Conservation (phyloP, 2,113 vertebrate species). For the Nymphicus hollandicus region DNA sequence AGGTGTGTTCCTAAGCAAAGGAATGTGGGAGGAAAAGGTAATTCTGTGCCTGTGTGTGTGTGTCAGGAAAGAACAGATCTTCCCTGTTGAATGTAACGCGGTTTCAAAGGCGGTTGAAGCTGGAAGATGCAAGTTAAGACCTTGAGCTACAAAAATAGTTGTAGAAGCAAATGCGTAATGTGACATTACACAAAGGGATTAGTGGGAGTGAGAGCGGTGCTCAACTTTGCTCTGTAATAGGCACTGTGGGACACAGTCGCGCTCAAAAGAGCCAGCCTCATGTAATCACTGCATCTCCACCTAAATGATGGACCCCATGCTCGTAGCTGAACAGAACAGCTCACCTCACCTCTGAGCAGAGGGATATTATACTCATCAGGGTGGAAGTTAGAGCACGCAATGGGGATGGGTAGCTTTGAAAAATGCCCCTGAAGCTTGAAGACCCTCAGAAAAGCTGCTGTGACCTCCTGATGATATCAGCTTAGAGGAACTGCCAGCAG, state of each 20-base stretch:
- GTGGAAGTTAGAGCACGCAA: background rate
- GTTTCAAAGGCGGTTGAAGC: background rate
- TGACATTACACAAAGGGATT: background rate
- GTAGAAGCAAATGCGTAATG: background rate
- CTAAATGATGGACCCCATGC: background rate
- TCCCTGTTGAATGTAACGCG: background rate
- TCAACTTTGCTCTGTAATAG: background rate
- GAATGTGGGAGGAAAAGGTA: background rate
- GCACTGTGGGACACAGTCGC: background rate
- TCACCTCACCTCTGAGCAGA: background rate
- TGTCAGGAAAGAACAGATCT: background rate
- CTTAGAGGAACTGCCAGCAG: background rate
- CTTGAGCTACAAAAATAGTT: background rate
- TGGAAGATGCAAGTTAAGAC: background rate
- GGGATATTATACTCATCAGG: background rate
- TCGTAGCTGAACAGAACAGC: background rate
- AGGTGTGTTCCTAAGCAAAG: background rate
- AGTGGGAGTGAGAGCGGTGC: background rate
- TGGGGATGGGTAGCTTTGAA: background rate
- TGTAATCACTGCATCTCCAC: background rate
- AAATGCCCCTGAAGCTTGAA: background rate
- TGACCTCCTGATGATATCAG: background rate
- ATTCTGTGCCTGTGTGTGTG: background rate
- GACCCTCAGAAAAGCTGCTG: background rate
- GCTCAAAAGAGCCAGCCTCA: background rate